phyloP scores from a whole-genome alignment of 2,113 vertebrate genomes.

The Tragelaphus imberbis region DNA sequence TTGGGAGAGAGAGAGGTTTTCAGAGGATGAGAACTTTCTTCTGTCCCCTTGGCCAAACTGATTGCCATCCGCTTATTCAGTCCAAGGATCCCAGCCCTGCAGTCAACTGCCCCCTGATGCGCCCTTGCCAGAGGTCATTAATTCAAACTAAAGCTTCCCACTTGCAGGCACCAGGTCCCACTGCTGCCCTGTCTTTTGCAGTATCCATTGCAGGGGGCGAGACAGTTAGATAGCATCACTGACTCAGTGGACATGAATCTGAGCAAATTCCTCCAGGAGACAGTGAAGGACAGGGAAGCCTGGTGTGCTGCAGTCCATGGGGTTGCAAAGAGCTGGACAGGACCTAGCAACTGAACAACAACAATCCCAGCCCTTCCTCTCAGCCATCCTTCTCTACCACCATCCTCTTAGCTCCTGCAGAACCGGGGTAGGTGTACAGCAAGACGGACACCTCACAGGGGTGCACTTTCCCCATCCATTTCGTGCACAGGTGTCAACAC shows the following conservation, averaged over 20 bases:
- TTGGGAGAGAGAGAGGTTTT: not conserved
- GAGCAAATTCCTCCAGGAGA: not conserved
- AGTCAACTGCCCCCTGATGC: not conserved
- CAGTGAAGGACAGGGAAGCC: not conserved
- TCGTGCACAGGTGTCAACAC: not conserved
- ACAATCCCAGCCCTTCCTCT: not conserved
- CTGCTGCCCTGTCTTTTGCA: not conserved
- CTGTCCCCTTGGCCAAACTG: not conserved
- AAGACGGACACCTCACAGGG: rapidly evolving
- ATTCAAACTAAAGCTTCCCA: not conserved
- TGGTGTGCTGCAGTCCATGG: not conserved
- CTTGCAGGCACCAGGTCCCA: not conserved
- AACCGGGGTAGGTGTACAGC: not conserved
- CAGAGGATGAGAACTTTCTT: not conserved
- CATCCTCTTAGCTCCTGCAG: not conserved
- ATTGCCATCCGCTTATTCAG: not conserved
- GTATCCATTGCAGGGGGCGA: not conserved
- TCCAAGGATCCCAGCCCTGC: not conserved
- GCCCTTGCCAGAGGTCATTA: not conserved
- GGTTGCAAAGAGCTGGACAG: not conserved
- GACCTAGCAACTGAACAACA: not conserved
- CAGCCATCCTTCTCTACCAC: not conserved
- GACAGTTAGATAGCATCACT: not conserved
- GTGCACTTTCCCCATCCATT: not conserved
- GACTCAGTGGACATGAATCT: not conserved